Evolutionary conservation across 2,113 vertebrate genomes (phyloP).

Genomic region (Cnemophilus loriae): DNA sequence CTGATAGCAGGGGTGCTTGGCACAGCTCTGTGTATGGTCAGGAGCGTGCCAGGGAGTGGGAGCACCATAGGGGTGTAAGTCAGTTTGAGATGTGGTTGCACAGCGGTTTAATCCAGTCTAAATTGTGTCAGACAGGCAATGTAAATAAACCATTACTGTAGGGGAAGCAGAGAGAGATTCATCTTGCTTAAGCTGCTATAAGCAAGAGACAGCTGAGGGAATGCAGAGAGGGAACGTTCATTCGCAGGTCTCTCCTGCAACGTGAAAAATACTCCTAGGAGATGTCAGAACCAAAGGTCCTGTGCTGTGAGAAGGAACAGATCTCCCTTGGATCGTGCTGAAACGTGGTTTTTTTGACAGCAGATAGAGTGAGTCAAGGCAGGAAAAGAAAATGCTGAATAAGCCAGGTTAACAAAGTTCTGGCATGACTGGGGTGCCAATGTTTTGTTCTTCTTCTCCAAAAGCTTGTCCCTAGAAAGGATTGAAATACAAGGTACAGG

Average conservation of each 20-base stretch:
- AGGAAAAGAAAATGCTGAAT: constrained; percentile 3
- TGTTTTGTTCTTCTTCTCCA: background rate
- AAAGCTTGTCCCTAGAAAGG: background rate
- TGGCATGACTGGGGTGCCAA: background rate
- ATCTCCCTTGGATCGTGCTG: background rate
- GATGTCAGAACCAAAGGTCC: background rate
- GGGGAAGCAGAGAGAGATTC: background rate
- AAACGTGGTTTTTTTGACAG: background rate
- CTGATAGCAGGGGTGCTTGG: background rate
- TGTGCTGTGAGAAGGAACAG: background rate
- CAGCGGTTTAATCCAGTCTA: background rate
- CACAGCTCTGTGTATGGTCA: background rate
- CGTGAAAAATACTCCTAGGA: background rate
- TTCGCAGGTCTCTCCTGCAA: background rate
- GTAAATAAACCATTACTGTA: constrained; percentile 38
- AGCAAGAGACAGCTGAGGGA: constrained; percentile 3
- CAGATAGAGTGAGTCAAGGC: background rate
- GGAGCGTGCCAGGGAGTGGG: background rate
- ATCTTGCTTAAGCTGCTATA: background rate
- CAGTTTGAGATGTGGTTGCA: background rate
- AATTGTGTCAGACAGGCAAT: constrained; percentile 9
- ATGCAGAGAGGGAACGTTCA: background rate
- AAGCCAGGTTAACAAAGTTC: background rate
- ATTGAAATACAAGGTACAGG: background rate
- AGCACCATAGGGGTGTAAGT: background rate